A percentile compares a stretch with the other conserved stretches of the same genome.
These are phyloP conservation scores for Rynchops niger DNA, from an alignment of 2,113 vertebrate genomes.

Conservation along the genomic window DNA sequence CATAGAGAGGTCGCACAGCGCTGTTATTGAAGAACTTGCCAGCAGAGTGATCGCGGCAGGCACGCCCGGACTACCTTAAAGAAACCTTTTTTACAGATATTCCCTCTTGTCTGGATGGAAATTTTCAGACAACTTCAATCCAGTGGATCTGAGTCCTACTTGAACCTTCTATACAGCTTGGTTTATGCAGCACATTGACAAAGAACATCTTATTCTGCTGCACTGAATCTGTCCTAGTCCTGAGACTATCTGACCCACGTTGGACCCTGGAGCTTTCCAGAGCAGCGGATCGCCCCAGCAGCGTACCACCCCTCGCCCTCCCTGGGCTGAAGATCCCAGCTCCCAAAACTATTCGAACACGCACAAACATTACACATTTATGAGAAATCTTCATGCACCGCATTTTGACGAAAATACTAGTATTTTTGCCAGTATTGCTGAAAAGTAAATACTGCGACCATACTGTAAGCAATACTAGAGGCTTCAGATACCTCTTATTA, in stretches of 20 bases:
- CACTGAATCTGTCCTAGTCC: not conserved
- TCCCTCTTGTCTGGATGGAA: not conserved
- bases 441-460: not conserved
- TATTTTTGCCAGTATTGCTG: not conserved
- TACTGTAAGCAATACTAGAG: not conserved
- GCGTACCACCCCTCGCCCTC: too few relatives aligned
- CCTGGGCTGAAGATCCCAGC: not conserved
- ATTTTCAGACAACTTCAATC: not conserved
- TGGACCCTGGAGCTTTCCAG: fast-evolving
- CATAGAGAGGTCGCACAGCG: not conserved
- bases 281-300: not conserved
- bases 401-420: not conserved
- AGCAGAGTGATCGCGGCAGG: not conserved
- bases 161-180: not conserved
- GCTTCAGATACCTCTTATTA: not conserved
- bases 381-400: not conserved
- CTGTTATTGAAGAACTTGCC: not conserved
- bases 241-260: not conserved
- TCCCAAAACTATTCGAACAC: not conserved
- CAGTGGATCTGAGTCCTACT: not conserved
- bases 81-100: not conserved
- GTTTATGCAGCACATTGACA: not conserved
- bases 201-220: not conserved
- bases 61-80: not conserved
- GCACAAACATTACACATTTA: not conserved